Base-by-base conservation (phyloP, 2,888 invertebrate species). In the Drosophila neutralis region DNA sequence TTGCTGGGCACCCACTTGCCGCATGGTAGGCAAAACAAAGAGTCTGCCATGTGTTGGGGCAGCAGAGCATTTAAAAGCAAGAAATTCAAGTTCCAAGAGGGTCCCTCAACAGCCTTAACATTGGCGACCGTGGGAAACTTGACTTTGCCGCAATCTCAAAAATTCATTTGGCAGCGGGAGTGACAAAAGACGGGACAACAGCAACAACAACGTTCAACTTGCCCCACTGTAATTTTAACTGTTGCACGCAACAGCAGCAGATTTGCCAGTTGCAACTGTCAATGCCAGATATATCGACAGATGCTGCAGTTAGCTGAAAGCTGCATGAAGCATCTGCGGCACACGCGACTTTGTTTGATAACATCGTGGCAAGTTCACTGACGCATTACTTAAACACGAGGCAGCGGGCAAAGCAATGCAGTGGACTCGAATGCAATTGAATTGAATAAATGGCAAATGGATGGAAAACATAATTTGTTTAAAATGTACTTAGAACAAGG, bases 91-190 rank as follows among this genome's bases (percentile, higher is more conserved):
- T 40, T 40, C 4, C 40, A 40, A 15, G 45, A 45, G 45, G 45
- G 24, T 24, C 15, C 5, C 15, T 8, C 45, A 45, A 18, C 15
- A 45, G 45, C 45, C 45, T 15, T 24, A 51, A 66, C 58, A 24
- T 56, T 60, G 56, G 56, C 59, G 49, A 71, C 45, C 72, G 72
- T 72, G 72, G 58, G 72, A 72, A 72, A 56, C 52, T 59, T 40
- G 54, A 18, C 48, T 38, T 38, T 70, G 71, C 63, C 51, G 53
- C 69, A 70, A 63, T 70, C 69, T 70, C 69, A 70, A 62, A 56
- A 59, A 29, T 11, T 21, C 33, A 64, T 63, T 54, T 51, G 49
- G 31, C 49, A 24, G 49, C 36, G 31, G 31, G 49, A 59, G 52
- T 36, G 69, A 29, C 33, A 33, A 29, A 49, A 40, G 45, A 61